Base-by-base conservation (phyloP, 2,113 vertebrate species). In the Smithornis capensis region DNA sequence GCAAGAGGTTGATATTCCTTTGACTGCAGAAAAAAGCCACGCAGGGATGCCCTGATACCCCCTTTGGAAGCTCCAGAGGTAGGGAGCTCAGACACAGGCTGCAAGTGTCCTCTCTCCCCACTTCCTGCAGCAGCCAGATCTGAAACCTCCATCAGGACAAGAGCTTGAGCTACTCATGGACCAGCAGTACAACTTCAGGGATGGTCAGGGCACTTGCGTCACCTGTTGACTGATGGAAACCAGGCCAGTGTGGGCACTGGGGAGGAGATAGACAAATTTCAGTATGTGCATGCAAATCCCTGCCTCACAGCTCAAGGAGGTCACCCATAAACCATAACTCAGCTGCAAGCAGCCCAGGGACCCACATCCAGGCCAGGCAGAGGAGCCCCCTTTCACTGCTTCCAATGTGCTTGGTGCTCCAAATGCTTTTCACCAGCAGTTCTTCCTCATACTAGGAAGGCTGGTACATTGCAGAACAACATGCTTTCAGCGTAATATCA, bases 131-230 rank as follows among this genome's bases (percentile, higher is more conserved):
- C 79, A 83, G 35, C 28, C 76, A 89, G 62, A 90, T 19, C 14
- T 24, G 31, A 86, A 80, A 37, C 11, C 29, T 47, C 47, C 62
- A 38, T 38, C 24, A 18, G 27, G 38, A 74, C 14, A 7, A 52
- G 49, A 85, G 27, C 29, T 15, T 3, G 24, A 86, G 31, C 24
- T 1, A 5, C 55, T 8, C 37, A 4, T 0, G 0, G 56, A 92
- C 63, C 53, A 1, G 0, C 35, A 12, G 40, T 1, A 33, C 24
- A 35, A 53, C 45, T 40, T 45, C 12, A 57, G 62, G 52, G 65
- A 79, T 52, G 45, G 27, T 52, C 55, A 59, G 16, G 60, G 29
- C 9, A 38, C 40, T 75, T 18, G 3, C 23, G 33, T n/a, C 78
- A 78, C 5, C 37, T 5, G 2, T 49, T 17, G 12, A 69, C 25